Evolutionary conservation across 1,140 invertebrate genomes (phyloP), one percentile per base, ranked within the genome.

Genomic region (Meteorus sp.): DNA sequence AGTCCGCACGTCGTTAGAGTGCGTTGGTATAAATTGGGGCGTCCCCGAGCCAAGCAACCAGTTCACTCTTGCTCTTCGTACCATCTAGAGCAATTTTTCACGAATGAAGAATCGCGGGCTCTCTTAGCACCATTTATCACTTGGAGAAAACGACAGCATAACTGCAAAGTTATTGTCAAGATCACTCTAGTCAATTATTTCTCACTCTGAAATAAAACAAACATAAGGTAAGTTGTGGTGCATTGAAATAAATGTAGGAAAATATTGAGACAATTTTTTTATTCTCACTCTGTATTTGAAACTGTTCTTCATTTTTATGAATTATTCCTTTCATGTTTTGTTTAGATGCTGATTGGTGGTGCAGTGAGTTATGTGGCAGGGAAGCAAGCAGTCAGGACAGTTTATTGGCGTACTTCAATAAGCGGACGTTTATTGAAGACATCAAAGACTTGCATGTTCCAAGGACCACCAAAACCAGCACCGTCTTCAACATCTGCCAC

Each of bases 291-390:
- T 29, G n/a, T n/a, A n/a, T n/a, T n/a, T n/a, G 22, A 37, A 9
- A 11, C 31, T 6, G 9, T 50, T 25, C 22, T 13, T 17, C 29
- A 15, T 13, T 35, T 37, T 43, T 13, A 50, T 13, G 15, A 25
- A 53, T 33, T 60, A 29, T 43, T 57, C 44, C 9, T 2, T 60
- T 51, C 29, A 1, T 61, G 62, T 39, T 13, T 11, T 33, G 61
- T 56, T 0, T 31, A 71, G 66, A 77, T 76, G 74, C 53, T 76
- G 67, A 72, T 77, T 58, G 73, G 86, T 60, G 82, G 83, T 62
- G 84, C 86, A 3, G 85, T 85, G 3, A 82, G 87, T 33, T 88
- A 85, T 68, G 85, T 89, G 53, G 85, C 85, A 31, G 86, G 86
- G 33, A 83, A 85, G 56, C 85, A 89, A 62, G 87, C 86, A 1